Evolutionary conservation across 2,888 invertebrate genomes (phyloP), one percentile per base, ranked within the genome.

Genomic region (Urechis unicinctus): DNA sequence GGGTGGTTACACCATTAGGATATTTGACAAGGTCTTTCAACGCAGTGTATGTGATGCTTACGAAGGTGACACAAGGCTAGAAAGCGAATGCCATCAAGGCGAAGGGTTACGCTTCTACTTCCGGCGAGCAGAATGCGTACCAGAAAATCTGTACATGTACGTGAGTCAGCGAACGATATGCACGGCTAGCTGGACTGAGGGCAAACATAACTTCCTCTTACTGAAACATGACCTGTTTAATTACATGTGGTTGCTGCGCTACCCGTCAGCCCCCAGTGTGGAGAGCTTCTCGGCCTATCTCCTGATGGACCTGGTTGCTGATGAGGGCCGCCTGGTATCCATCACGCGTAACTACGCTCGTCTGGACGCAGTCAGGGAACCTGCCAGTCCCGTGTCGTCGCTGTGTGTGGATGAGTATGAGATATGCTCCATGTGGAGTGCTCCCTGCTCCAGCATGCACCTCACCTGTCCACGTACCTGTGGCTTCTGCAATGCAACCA

Each of bases 391-490:
- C 21, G 58, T 53, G 9, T 49, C 55, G 5, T 48, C 61, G 3
- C 44, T 64, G 13, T 64, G 64, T 48, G 42, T 56, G 4, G 62
- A 64, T 28, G 64, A 63, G 21, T 59, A 56, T 48, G 61, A 60
- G 45, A 47, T 55, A 17, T 63, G 61, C 36, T 36, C 56, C n/a
- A 41, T 42, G 43, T 54, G 55, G 29, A 48, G 36, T 17, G 50
- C 50, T 3, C 57, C 59, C n/a, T 61, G 61, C 45, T 25, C 50
- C n/a, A 25, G 42, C 28, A 56, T 59, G 59, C 52, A 48, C 29
- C 53, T 60, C n/a, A 60, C 52, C 13, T 63, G 63, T 48, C 50
- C 62, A n/a, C 48, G 60, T 24, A 52, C 59, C 2, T 63, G 63
- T 49, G 49, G 55, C n/a, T 26, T 63, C 24, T 63, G 63, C 50